A percentile compares a stretch with the other conserved stretches of the same genome.
These are phyloP conservation scores for Pandion haliaetus DNA, from an alignment of 2,113 vertebrate species.

Conservation along the genomic window DNA sequence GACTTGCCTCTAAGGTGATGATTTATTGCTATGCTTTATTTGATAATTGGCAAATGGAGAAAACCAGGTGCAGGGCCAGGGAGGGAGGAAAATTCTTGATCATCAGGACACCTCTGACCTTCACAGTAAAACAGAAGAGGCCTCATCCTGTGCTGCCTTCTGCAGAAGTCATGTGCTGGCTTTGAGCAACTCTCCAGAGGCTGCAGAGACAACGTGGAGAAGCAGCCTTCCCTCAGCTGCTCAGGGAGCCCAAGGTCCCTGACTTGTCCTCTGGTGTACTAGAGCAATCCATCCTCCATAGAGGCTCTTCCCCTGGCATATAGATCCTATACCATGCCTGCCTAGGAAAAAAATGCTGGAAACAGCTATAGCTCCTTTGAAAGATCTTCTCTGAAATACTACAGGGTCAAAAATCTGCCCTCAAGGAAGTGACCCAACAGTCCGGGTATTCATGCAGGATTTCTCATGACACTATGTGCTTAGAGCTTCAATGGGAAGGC, in stretches of 20 bases:
- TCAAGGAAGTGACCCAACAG: background rate
- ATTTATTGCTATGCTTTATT: slow-evolving; percentile 26
- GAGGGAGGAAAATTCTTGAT: background rate
- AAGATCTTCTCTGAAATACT: background rate
- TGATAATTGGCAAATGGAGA: slow-evolving; percentile 17
- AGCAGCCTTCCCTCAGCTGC: background rate
- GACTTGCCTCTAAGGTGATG: background rate
- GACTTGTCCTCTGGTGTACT: background rate
- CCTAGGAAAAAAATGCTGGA: background rate
- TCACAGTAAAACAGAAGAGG: background rate
- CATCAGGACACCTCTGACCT: slow-evolving; percentile 1
- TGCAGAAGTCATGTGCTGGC: background rate
- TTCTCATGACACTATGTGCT: accelerated
- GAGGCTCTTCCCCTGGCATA: background rate
- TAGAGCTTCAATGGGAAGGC: background rate
- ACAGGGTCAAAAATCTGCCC: background rate
- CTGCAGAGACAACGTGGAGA: background rate
- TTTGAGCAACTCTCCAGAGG: background rate
- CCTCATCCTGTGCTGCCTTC: background rate
- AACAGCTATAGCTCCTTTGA: background rate
- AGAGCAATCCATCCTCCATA: accelerated
- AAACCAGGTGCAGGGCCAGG: background rate
- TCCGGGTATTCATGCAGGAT: background rate
- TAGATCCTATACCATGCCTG: accelerated
- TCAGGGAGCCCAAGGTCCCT: background rate